Conservation (phyloP, 1,140 invertebrate species). For the Eriosoma lanigerum region DNA sequence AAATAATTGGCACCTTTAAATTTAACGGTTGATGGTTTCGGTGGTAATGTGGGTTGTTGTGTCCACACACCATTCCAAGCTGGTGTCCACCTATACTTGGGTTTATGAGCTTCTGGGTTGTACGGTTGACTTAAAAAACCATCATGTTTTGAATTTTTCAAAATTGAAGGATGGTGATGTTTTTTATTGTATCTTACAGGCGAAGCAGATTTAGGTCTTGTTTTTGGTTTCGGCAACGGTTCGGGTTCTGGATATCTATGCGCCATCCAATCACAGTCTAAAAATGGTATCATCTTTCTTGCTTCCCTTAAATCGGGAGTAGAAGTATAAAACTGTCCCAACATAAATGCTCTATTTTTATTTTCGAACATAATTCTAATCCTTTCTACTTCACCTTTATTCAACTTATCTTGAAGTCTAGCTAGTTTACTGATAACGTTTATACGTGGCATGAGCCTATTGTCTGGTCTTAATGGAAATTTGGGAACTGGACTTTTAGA, state of each 20-base stretch:
- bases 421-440: slow-evolving; percentile 84
- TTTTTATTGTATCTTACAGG: slow-evolving; percentile 55
- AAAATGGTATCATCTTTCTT: slow-evolving; percentile 73
- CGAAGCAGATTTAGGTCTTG: slow-evolving; percentile 59
- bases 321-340: slow-evolving; percentile 80
- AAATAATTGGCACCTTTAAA: slow-evolving; percentile 70
- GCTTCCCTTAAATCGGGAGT: slow-evolving; percentile 76
- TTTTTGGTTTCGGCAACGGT: slow-evolving; percentile 58
- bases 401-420: slow-evolving; percentile 60
- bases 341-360: slow-evolving; percentile 54
- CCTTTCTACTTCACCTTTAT: slow-evolving; percentile 66
- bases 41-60: slow-evolving; percentile 47
- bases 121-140: slow-evolving; percentile 70
- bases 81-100: slow-evolving; percentile 76
- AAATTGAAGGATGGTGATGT: slow-evolving; percentile 62
- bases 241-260: slow-evolving; percentile 66
- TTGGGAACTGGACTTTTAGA: slow-evolving; percentile 65
- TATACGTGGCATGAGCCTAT: slow-evolving; percentile 81
- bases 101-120: slow-evolving; percentile 73
- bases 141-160: slow-evolving; percentile 64
- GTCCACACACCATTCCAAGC: slow-evolving; percentile 44
- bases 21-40: slow-evolving; percentile 68
- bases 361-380: slow-evolving; percentile 71
- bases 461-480: slow-evolving; percentile 66
- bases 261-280: slow-evolving; percentile 74